Base-by-base conservation (phyloP, 2,797 vertebrate genomes). In the Pagetopsis macropterus region DNA sequence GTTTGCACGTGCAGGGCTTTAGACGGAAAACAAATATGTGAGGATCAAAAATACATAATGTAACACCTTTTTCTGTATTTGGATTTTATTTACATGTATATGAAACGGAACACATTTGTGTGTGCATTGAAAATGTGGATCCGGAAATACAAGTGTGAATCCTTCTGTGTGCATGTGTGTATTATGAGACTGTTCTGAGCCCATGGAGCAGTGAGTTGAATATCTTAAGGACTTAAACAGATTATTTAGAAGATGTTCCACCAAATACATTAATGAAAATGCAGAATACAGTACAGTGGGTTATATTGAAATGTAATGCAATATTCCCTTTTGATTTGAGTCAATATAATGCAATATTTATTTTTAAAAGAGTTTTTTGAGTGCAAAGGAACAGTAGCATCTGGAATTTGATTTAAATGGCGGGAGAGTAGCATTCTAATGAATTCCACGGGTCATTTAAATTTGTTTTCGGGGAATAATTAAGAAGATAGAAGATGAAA, bases 401-500 rank as follows among this genome's bases (percentile, higher is more conserved):
- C 13, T 44, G 56, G 11, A 51, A 64, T 13, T 23, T 13, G 14
- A 13, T 3, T 58, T 16, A 44, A 48, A 44, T 60, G 0, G 56
- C 59, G 13, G 23, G 16, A 58, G 21, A 51, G 44, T 16, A 15
- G 44, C 37, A 67, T 70, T 54, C 46, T 72, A 72, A 71, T 69
- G 60, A 59, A 76, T 70, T 65, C 67, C 27, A 17, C 0, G 14
- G 63, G 44, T 58, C 76, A 70, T 57, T 74, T 58, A 9, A 51
- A 75, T 71, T 59, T 40, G 50, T 63, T 63, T 70, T 58, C 67
- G 52, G 71, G 80, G 76, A 76, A 66, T 68, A 68, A 68, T 61
- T 62, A 69, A 27, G 19, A 75, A 61, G 33, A 37, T 9, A 9
- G 1, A 45, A 62, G 43, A 50, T 51, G 46, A 55, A 48, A 64